A percentile compares a stretch with the other conserved stretches of the same genome.
These are phyloP conservation scores for Horisme vitalbata DNA, from an alignment of 2,888 invertebrate genomes.

Conservation along the genomic window DNA sequence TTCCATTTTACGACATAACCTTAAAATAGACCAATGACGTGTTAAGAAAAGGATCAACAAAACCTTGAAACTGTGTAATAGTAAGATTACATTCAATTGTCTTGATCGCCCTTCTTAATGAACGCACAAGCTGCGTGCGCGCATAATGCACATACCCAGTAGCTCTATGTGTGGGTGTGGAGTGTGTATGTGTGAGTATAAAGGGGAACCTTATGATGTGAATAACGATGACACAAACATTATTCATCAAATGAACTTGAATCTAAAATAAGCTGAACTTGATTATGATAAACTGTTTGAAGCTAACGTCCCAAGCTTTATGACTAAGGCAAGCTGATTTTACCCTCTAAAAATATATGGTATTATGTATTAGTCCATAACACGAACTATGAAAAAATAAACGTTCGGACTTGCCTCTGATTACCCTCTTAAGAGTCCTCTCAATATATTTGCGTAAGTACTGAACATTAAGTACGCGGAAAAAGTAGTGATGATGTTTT, in stretches of 20 bases:
- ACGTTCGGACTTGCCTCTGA: too few relatives aligned
- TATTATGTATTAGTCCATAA: too few relatives aligned
- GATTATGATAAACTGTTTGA: conserved; percentile 30
- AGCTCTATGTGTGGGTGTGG: background rate
- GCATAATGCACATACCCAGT: conserved; percentile 15
- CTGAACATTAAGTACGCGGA: too few relatives aligned
- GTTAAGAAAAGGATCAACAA: conserved; percentile 53
- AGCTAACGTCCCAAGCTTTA: conserved; percentile 20
- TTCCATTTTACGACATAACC: conserved; percentile 32
- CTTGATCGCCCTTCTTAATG: conserved; percentile 47
- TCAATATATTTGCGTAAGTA: too few relatives aligned
- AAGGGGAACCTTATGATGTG: conserved; percentile 31
- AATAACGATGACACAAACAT: conserved; percentile 45
- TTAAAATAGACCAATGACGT: conserved; percentile 60
- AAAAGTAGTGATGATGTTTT: too few relatives aligned
- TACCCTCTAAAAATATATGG: background rate
- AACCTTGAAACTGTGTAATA: conserved; percentile 59
- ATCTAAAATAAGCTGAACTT: conserved; percentile 37
- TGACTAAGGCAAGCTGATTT: background rate
- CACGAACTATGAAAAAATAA: too few relatives aligned
- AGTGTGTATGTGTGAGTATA: conserved; percentile 13
- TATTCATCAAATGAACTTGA: conserved; percentile 45
- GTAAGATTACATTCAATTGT: conserved; percentile 45
- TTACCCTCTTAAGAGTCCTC: too few relatives aligned
- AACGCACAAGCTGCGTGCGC: conserved; percentile 39